Evolutionary conservation across 2,113 vertebrate genomes (phyloP).

Genomic region (Cyprinodon brontotheroides): DNA sequence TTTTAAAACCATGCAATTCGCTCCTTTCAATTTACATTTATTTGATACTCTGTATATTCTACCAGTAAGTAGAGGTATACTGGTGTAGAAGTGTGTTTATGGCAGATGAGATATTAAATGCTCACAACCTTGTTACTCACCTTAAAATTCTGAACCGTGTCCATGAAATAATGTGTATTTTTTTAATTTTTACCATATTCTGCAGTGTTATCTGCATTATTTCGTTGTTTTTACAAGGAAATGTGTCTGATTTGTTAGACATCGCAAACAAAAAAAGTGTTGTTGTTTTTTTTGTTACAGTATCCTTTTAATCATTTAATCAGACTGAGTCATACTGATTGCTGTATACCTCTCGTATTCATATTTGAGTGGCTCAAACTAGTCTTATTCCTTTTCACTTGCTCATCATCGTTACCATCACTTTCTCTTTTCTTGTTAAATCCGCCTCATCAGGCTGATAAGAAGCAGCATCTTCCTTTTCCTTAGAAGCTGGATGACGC

Average conservation of each 20-base stretch:
- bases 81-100: no score
- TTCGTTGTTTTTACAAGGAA: neutral
- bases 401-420: neutral
- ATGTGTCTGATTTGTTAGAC: neutral
- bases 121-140: neutral
- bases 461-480: slow-evolving; percentile 37
- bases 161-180: neutral
- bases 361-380: neutral
- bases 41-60: neutral
- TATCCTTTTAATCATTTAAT: neutral
- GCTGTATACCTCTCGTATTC: neutral
- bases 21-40: neutral
- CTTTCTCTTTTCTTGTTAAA: slow-evolving; percentile 31
- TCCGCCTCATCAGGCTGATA: slow-evolving; percentile 50
- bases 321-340: neutral
- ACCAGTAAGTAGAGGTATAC: neutral
- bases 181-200: neutral
- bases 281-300: neutral
- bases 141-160: neutral
- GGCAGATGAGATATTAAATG: neutral
- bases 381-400: neutral
- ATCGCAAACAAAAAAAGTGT: no score
- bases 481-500: slow-evolving; percentile 48
- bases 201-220: neutral
- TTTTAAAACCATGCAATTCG: neutral